These are phyloP conservation scores for Erpetoichthys calabaricus DNA, from an alignment of 2,797 vertebrate genomes.

Conservation along the genomic window DNA sequence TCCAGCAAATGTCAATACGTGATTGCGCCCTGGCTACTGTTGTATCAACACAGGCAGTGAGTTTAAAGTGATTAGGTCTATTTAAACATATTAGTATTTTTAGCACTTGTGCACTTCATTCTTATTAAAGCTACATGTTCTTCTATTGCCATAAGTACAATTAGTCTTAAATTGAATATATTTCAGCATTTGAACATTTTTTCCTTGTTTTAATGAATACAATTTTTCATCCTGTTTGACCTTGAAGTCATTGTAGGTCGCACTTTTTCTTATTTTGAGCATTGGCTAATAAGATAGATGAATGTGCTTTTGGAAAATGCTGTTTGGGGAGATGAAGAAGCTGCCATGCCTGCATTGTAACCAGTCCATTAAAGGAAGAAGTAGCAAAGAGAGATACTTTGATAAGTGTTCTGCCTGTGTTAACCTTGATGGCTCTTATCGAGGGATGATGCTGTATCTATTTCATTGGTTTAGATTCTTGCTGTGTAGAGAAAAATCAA, in stretches of 20 bases:
- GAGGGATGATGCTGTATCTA: conserved; percentile 49
- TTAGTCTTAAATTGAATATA: too few relatives aligned
- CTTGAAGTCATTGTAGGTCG: conserved; percentile 39
- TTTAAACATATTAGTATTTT: too few relatives aligned
- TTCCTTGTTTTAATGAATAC: conserved; percentile 23
- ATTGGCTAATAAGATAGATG: conserved; percentile 36
- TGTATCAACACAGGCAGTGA: too few relatives aligned
- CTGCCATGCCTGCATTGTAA: conserved; percentile 52
- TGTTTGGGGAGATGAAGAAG: conserved; percentile 38
- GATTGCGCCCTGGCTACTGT: too few relatives aligned
- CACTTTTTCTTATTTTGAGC: conserved; percentile 14
- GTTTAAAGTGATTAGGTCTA: too few relatives aligned
- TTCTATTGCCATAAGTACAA: too few relatives aligned
- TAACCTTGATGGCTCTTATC: conserved; percentile 87
- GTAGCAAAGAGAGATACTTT: conserved; percentile 64
- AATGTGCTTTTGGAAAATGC: conserved; percentile 33
- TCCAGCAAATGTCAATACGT: too few relatives aligned
- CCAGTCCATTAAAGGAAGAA: conserved; percentile 73
- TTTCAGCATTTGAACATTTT: too few relatives aligned
- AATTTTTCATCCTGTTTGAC: conserved; percentile 46
- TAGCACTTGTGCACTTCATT: too few relatives aligned
- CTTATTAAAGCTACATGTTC: too few relatives aligned
- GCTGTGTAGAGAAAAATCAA: conserved; percentile 76
- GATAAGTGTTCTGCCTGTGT: conserved; percentile 86
- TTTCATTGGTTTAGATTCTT: conserved; percentile 75